These are phyloP conservation scores for Ptychobarbus kaznakovi DNA, from an alignment of 2,797 vertebrate genomes.

Conservation along the genomic window DNA sequence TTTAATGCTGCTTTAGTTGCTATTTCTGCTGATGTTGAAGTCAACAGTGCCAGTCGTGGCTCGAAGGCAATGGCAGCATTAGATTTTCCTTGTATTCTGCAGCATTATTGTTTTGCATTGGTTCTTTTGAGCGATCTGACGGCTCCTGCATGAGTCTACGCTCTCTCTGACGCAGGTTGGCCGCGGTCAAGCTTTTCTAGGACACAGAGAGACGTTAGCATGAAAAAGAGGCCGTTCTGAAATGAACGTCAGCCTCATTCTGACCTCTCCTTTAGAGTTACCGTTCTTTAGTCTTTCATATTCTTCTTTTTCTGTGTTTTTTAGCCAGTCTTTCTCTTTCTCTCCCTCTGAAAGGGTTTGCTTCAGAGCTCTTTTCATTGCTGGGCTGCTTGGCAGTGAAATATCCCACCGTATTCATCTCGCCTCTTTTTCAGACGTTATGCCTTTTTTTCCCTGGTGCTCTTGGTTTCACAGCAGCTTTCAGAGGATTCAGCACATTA, in stretches of 20 bases:
- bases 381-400: slow-evolving; percentile 57
- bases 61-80: background rate
- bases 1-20: background rate
- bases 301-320: slow-evolving; percentile 54
- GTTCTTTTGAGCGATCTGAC: background rate
- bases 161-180: slow-evolving; percentile 35
- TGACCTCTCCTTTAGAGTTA: slow-evolving; percentile 25
- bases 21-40: background rate
- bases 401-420: slow-evolving; percentile 66
- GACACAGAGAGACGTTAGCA: slow-evolving; percentile 27
- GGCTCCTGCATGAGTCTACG: slow-evolving; percentile 5
- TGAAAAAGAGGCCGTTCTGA: slow-evolving; percentile 45
- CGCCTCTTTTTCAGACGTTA: slow-evolving; percentile 65
- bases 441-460: slow-evolving; percentile 52
- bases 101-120: background rate
- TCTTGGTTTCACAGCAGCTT: slow-evolving; percentile 18
- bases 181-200: slow-evolving; percentile 28
- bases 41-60: background rate
- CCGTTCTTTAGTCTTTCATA: slow-evolving; percentile 24
- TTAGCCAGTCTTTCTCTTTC: slow-evolving; percentile 51
- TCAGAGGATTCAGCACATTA: slow-evolving; percentile 22
- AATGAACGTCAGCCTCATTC: slow-evolving; percentile 48
- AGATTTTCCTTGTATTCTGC: background rate
- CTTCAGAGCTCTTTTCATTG: slow-evolving; percentile 52
- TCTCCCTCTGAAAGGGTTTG: slow-evolving; percentile 54